These are phyloP conservation scores for Tangara arthus DNA, from an alignment of 2,797 vertebrate species.

Conservation along the genomic window DNA sequence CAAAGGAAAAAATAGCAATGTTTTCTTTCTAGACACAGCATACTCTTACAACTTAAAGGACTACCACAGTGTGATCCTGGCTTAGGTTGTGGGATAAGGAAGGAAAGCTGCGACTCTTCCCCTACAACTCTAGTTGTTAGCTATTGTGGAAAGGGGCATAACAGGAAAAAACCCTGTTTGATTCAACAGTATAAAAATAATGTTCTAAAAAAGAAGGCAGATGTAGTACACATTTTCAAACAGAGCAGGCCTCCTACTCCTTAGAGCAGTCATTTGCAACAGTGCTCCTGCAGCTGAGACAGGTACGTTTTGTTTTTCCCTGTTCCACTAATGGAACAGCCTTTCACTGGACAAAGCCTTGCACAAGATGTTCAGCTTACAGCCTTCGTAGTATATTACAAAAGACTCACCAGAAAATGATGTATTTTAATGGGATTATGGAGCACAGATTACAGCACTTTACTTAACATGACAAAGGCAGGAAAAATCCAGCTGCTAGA, in stretches of 20 bases:
- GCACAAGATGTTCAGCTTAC: neutral
- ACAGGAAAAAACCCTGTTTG: neutral
- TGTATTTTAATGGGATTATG: neutral
- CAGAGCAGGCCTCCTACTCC: neutral
- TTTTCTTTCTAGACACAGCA: neutral
- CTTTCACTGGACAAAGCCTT: neutral
- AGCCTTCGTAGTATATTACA: neutral
- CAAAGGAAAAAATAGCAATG: neutral
- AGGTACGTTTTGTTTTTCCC: neutral
- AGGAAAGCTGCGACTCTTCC: neutral
- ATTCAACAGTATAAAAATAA: neutral
- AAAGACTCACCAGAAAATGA: neutral
- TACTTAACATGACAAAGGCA: neutral
- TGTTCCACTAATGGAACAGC: neutral
- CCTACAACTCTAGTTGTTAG: neutral
- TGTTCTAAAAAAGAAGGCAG: neutral
- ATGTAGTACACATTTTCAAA: neutral
- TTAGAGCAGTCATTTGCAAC: neutral
- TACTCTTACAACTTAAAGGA: neutral
- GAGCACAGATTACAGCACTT: neutral
- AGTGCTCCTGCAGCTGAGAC: neutral
- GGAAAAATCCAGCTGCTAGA: neutral
- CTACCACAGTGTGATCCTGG: neutral
- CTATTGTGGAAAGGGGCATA: neutral
- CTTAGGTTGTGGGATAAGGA: fast-evolving